Base-by-base conservation (phyloP, 2,797 vertebrate species). In the Coranthus polyacanthus region DNA sequence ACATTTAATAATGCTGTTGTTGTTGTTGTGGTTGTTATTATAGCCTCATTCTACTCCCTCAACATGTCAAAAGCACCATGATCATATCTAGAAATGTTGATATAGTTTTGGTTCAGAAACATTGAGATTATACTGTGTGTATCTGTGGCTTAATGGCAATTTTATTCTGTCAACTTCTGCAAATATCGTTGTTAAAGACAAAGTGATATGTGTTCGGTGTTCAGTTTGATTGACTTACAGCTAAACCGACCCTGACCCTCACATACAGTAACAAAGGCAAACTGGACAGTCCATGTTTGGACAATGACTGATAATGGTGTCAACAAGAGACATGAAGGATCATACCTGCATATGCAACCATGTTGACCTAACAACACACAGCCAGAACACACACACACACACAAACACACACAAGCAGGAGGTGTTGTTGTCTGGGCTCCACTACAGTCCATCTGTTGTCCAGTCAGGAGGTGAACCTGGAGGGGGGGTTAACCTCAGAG, bases 281-380 rank as follows among this genome's bases (percentile, higher is more conserved):
- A 74, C 49, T 60, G 61, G 74, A 82, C 59, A 5, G 12, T 67
- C 68, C 52, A 6, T 68, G 67, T 76, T 78, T 57, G 69, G 82
- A 82, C 75, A 75, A 88, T 93, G 92, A 94, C 83, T 84, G 90
- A 94, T 92, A 81, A 83, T 37, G 18, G 68, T 88, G 89, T 91
- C 88, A 89, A 79, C 71, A 50, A 58, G 68, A 84, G 81, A 88
- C 85, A 84, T 78, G 71, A 84, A 79, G 85, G 89, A 89, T 88
- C 82, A 81, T 82, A 82, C 80, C 86, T 86, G 88, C 81, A 87
- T 78, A 84, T 88, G 83, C 74, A 79, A 80, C 84, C 79, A 71
- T 77, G 79, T 70, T 89, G 92, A 92, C 92, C 93, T 89, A 83
- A 90, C 89, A 92, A 86, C 88, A 77, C 76, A 68, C 82, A 81